Conservation (phyloP, 2,113 vertebrate genomes). For the Melierax canorus region DNA sequence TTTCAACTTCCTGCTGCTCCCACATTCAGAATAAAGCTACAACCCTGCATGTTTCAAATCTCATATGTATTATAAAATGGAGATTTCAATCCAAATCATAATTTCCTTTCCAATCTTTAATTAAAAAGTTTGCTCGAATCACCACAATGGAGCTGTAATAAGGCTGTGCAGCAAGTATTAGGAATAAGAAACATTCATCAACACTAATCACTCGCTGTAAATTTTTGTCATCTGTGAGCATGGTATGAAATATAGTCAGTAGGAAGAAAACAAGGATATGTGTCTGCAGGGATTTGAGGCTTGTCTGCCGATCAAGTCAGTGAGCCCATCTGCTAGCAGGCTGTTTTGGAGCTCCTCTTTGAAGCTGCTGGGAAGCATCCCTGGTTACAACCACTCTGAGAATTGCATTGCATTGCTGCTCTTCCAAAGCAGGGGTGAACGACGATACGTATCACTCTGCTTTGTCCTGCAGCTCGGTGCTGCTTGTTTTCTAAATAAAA, state of each 20-base stretch:
- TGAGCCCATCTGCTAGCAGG: not conserved
- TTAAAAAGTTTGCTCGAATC: not conserved
- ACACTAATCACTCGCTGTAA: not conserved
- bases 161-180: not conserved
- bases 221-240: not conserved
- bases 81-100: not conserved
- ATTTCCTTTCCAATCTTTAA: not conserved
- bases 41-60: not conserved
- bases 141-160: not conserved
- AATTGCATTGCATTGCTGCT: fast-evolving
- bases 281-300: not conserved
- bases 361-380: not conserved
- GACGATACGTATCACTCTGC: fast-evolving
- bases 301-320: not conserved
- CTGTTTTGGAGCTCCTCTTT: not conserved
- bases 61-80: not conserved
- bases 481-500: not conserved
- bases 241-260: not conserved
- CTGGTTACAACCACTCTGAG: not conserved
- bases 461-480: not conserved
- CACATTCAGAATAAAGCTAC: not conserved
- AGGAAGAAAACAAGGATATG: not conserved
- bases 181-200: not conserved
- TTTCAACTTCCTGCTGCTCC: not conserved
- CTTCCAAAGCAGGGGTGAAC: not conserved